phyloP scores from a whole-genome alignment of 2,113 vertebrate genomes.

The Odontesthes bonariensis region DNA sequence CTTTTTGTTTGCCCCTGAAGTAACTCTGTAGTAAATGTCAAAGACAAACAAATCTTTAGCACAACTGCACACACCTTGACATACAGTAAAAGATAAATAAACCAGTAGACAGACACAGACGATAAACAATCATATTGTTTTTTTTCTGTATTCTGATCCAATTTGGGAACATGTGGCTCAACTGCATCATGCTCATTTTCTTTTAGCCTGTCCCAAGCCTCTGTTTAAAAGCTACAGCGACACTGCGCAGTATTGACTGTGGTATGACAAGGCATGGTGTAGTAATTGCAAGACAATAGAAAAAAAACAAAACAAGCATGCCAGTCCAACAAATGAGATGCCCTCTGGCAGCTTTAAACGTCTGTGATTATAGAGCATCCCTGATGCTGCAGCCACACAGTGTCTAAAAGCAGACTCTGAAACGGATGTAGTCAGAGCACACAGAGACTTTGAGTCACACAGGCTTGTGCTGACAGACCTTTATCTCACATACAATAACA shows the following conservation, averaged over 20 bases:
- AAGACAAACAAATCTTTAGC: conserved; percentile 33
- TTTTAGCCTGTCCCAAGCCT: conserved; percentile 30
- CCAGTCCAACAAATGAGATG: conserved; percentile 63
- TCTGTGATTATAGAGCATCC: conserved; percentile 47
- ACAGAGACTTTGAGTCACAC: neutral
- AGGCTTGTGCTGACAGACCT: neutral
- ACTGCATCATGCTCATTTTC: conserved; percentile 4
- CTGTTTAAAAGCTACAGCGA: conserved; percentile 49
- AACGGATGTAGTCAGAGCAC: neutral
- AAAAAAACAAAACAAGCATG: conserved; percentile 39
- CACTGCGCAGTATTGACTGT: conserved; percentile 41
- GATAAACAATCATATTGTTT: neutral
- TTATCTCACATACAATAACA: neutral
- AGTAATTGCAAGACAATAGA: conserved; percentile 36
- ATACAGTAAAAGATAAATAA: conserved; percentile 17
- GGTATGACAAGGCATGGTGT: conserved; percentile 34
- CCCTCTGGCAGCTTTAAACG: conserved; percentile 56
- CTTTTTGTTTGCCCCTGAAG: conserved; percentile 31
- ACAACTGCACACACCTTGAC: conserved; percentile 6
- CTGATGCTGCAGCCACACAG: conserved; percentile 29
- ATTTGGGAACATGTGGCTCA: conserved; percentile 16
- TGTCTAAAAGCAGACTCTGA: conserved; percentile 5
- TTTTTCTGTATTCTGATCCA: conserved; percentile 23
- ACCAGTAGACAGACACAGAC: conserved; percentile 3
- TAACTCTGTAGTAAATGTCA: conserved; percentile 50